Conservation (phyloP, 2,113 vertebrate genomes). For the Tragulus kanchil region DNA sequence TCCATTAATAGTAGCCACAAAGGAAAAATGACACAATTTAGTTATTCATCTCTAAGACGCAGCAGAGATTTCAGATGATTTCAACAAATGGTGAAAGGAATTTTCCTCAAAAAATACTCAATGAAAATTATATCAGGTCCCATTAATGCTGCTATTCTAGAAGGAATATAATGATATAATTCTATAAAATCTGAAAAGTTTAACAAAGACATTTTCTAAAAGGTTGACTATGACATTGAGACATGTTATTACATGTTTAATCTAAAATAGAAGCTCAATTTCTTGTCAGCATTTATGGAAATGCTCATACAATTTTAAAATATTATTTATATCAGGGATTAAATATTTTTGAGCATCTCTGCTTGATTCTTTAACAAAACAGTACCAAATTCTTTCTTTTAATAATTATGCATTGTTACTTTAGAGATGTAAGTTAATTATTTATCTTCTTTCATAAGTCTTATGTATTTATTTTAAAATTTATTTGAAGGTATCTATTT, state of each 20-base stretch:
- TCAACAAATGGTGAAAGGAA: not conserved
- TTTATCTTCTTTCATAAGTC: not conserved
- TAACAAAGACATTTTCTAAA: not conserved
- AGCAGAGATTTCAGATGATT: not conserved
- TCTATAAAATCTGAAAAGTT: not conserved
- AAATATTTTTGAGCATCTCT: not conserved
- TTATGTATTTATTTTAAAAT: not conserved
- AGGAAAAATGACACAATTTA: not conserved
- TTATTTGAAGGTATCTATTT: not conserved
- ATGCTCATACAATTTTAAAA: not conserved
- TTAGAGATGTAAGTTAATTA: not conserved
- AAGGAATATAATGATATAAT: not conserved
- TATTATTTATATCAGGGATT: not conserved
- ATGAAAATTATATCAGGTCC: not conserved
- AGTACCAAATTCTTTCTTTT: not conserved
- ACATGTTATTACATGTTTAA: not conserved
- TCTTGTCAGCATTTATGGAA: not conserved
- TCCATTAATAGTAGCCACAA: not conserved
- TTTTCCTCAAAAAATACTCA: conserved; percentile 4
- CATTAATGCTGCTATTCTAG: not conserved
- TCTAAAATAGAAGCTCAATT: not conserved
- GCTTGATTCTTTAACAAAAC: not conserved
- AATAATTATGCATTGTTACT: not conserved
- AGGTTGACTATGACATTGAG: not conserved
- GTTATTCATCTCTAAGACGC: not conserved